Evolutionary conservation across 2,113 vertebrate species (phyloP), one percentile per base, ranked within the genome.

Genomic region (Oophaga pumilio): DNA sequence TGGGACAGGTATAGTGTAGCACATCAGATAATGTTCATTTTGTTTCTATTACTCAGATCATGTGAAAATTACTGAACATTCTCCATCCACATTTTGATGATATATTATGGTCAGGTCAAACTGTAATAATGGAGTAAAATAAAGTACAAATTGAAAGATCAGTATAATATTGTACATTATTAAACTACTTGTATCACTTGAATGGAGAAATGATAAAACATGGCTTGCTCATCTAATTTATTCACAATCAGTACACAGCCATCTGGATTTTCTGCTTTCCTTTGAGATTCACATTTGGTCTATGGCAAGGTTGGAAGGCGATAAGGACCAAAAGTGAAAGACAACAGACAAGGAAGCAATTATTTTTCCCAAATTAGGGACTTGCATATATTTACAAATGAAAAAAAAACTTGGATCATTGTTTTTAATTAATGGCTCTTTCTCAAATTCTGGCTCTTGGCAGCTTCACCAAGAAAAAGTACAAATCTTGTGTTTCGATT

Each of bases 301-400:
- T 84, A 88, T 88, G 87, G 87, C 87, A 88, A 88, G 87, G 87
- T 88, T 88, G 87, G 87, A 88, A 88, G 87, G 87, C 87, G 87
- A 88, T 88, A 84, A 88, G 87, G 87, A 88, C 87, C 87, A 84
- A 88, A 88, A 88, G 80, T 88, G 87, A 88, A 88, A 88, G 87
- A 88, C 87, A 88, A 88, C 87, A 88, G 87, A 88, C 87, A 88
- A 88, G 87, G 87, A 88, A 88, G 87, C 87, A 88, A 88, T 88
- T 88, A 88, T 88, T 88, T 88, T 88, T 84, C 87, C 87, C 87
- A 88, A 88, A 88, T 88, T 88, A 88, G 87, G 87, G 81, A 76
- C 81, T 88, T 88, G 87, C 87, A 88, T 88, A 88, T 88, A 88
- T 88, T 88, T 88, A 88, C 87, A 84, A 88, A 88, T 77, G 80